Base-by-base conservation (phyloP, 2,888 invertebrate genomes). In the Macaria liturata region DNA sequence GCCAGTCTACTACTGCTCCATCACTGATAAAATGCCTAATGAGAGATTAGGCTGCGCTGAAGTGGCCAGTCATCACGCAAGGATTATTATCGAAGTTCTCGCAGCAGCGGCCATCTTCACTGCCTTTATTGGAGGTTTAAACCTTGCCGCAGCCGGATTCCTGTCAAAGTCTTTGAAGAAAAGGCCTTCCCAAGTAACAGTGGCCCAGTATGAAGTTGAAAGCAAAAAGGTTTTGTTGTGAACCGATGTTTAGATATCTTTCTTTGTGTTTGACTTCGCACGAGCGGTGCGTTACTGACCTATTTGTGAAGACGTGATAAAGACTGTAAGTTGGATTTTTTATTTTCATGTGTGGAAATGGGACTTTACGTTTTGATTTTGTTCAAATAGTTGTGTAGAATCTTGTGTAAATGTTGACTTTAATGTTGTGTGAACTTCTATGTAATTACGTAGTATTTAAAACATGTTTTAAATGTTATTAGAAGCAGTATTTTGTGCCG, bases 1-100 rank as follows among this genome's bases (percentile, higher is more conserved):
- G 0, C 86, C 84, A 57, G 66, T 76, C 2, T 81, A 86, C 40
- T 85, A 88, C 54, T 91, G 91, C 43, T 84, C 86, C 54, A 84
- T 88, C 31, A 82, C 89, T 0, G 88, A 90, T 65, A 88, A 89
- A 62, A 61, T 86, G 31, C 88, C 91, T 4, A 91, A 91, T 62
- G 89, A 90, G 47, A 75, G 90, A 46, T 81, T 88, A 64, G 91
- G 91, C 0, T 91, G 91, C 48, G 76, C 84, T 0, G 78, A 83
- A 3, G 89, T 91, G 0, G 87, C 86, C 0, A 68, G 79, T 1
- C 84, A 86, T 51, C 89, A 91, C 67, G 76, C 86, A 0, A 78
- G 85, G 48, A 80, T 90, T 4, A 73, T 77, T 0, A 84, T 85
- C 66, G 83, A 80, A 61, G 78, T 83, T 0, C 64, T 91, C 4